phyloP scores from a whole-genome alignment of 2,888 invertebrate species.

The Nomada hirtipes region DNA sequence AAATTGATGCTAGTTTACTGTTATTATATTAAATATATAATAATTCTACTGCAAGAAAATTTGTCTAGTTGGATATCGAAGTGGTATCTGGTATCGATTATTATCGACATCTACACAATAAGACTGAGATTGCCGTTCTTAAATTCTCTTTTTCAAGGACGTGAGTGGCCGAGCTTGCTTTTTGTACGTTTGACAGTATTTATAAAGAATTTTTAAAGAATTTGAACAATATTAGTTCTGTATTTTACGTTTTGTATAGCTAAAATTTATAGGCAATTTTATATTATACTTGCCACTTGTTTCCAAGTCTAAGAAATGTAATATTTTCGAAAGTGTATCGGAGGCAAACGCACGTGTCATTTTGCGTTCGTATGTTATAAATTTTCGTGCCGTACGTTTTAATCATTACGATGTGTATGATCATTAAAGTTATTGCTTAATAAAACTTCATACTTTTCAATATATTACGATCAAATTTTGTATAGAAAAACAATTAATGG shows the following conservation, averaged over 20 bases:
- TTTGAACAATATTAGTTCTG: not conserved
- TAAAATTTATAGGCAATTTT: not conserved
- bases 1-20: not conserved
- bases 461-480: not conserved
- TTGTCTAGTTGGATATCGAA: slow-evolving; percentile 13
- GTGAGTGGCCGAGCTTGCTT: slow-evolving; percentile 12
- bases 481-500: not conserved
- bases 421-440: not conserved
- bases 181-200: slow-evolving; percentile 50
- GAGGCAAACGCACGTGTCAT: slow-evolving; percentile 40
- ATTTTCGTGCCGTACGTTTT: not conserved
- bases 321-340: not conserved
- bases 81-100: slow-evolving; percentile 29
- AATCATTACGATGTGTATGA: not conserved
- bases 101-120: slow-evolving; percentile 13
- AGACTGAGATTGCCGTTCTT: slow-evolving; percentile 21
- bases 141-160: slow-evolving; percentile 45
- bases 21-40: not conserved
- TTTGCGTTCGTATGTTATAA: not conserved
- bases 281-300: not conserved
- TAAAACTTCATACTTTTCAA: not conserved
- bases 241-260: not conserved
- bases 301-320: not conserved
- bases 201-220: slow-evolving; percentile 32
- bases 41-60: not conserved